Evolutionary conservation across 1,140 invertebrate species (phyloP), one percentile per base, ranked within the genome.

Genomic region (Cotesia glomerata): DNA sequence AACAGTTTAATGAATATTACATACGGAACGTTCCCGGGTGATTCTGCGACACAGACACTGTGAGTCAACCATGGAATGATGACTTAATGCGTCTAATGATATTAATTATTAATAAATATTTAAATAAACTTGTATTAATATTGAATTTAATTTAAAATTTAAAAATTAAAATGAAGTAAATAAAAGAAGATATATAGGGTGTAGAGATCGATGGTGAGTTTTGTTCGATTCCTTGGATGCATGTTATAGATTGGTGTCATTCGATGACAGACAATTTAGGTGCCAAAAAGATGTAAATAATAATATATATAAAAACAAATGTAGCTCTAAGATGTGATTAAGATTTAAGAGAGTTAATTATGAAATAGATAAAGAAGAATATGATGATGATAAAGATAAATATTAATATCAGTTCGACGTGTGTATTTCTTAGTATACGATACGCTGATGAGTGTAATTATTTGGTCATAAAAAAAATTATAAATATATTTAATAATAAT

Each of bases 261-360:
- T 74, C 49, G 66, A 56, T 76, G 71, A 71, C 58, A 69, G 73
- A 81, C 78, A 79, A 79, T 82, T 59, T 74, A 75, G 81, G 85
- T 86, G 85, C 85, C 85, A 87, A 87, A 84, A 67, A 84, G 80
- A 81, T 86, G 83, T 86, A 86, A 63, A 86, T 86, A 86, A 80
- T 83, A 86, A 79, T 74, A 76, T 72, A 45, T 45, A 45, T 45
- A 45, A 45, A 45, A 45, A 39, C 7, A 82, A 81, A 82, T 79
- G 78, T 84, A 84, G 78, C 74, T 67, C 71, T 79, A 80, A 80
- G 72, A 72, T 68, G 74, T 45, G 39, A 11, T 45, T 45, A 7
- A 45, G 39, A 45, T 45, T 63, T 75, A 74, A 68, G 64, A 32
- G 36, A 68, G 39, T 66, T 59, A 36, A 66, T 45, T 7, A 34